These are phyloP conservation scores for Trissolcus japonicus DNA, from an alignment of 2,888 invertebrate species.

Conservation along the genomic window DNA sequence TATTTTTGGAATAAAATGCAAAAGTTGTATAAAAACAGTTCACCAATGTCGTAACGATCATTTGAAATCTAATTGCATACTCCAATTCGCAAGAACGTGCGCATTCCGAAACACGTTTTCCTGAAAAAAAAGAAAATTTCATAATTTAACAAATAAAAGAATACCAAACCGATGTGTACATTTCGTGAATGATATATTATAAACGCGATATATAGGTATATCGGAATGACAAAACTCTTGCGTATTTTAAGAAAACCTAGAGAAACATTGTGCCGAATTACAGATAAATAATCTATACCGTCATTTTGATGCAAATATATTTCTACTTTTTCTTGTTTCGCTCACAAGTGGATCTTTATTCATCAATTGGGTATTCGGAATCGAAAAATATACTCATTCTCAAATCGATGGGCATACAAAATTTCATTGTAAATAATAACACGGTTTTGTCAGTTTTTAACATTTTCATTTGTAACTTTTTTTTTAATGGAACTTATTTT, in stretches of 20 bases:
- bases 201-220: constrained; percentile 32
- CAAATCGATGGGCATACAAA: no score
- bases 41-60: constrained; percentile 8
- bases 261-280: constrained; percentile 54
- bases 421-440: no score
- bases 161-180: constrained; percentile 15
- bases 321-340: constrained; percentile 25
- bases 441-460: no score
- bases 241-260: constrained; percentile 40
- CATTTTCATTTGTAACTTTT: no score
- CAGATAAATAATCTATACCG: constrained; percentile 38
- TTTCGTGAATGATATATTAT: constrained; percentile 37
- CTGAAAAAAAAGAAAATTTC: background rate
- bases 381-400: no score
- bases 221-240: constrained; percentile 27
- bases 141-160: background rate
- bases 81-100: background rate
- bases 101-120: background rate
- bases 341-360: background rate
- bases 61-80: constrained; percentile 27
- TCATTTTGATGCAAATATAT: constrained; percentile 16
- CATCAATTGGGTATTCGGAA: no score
- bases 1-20: constrained; percentile 28
- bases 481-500: no score
- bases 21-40: constrained; percentile 5